Conservation (phyloP, 2,113 vertebrate genomes). For the Athene cunicularia region DNA sequence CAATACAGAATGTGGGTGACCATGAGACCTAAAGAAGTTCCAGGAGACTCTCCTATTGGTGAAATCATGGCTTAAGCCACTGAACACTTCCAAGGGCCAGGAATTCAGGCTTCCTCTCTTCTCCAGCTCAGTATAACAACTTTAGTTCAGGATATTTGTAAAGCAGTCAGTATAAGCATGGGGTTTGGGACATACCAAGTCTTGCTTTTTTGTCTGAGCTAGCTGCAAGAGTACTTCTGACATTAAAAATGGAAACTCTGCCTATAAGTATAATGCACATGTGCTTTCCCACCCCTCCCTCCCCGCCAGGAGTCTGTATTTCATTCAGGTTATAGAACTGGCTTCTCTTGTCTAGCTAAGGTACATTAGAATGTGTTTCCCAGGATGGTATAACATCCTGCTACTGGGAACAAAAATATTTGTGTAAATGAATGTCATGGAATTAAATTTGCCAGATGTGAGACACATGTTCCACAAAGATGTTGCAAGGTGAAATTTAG, state of each 20-base stretch:
- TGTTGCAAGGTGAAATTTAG: neutral
- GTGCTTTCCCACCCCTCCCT: neutral
- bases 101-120: neutral
- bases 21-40: neutral
- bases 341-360: neutral
- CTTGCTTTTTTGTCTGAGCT: neutral
- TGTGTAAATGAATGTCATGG: neutral
- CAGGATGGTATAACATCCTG: neutral
- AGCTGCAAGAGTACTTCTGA: neutral
- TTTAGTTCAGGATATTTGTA: neutral
- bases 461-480: accelerated
- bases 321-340: neutral
- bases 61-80: neutral
- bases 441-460: neutral
- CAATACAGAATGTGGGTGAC: neutral
- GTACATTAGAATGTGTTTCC: neutral
- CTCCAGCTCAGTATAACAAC: neutral
- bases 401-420: neutral
- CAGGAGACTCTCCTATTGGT: neutral
- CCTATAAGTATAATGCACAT: neutral
- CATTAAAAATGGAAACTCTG: neutral
- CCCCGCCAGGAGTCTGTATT: neutral
- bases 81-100: neutral
- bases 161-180: neutral
- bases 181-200: neutral